A percentile compares a stretch with the other conserved stretches of the same genome.
phyloP scores from a whole-genome alignment of 1,140 invertebrate species.

The Patella vulgata region DNA sequence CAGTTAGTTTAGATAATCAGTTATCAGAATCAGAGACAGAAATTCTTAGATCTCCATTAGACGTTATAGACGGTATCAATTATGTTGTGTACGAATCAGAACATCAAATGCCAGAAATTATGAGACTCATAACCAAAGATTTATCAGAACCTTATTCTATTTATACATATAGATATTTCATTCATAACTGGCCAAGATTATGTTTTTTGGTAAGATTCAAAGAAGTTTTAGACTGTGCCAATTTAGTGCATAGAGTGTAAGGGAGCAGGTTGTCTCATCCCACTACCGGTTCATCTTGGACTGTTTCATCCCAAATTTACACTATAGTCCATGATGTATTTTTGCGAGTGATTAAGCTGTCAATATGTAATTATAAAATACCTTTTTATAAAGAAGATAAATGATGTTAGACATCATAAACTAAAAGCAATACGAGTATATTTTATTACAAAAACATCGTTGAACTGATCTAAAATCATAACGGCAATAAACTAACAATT shows the following conservation, averaged over 20 bases:
- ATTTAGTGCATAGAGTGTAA: not conserved
- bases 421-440: too few relatives aligned
- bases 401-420: too few relatives aligned
- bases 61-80: slow-evolving; percentile 41
- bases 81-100: slow-evolving; percentile 84
- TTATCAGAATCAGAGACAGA: slow-evolving; percentile 21
- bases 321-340: not conserved
- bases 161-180: slow-evolving; percentile 99
- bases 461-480: too few relatives aligned
- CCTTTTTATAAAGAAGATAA: too few relatives aligned
- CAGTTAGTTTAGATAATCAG: slow-evolving; percentile 10
- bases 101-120: slow-evolving; percentile 94
- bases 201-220: slow-evolving; percentile 87
- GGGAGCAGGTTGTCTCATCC: too few relatives aligned
- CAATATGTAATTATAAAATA: too few relatives aligned
- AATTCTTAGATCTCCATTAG: slow-evolving; percentile 10
- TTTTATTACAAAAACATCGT: too few relatives aligned
- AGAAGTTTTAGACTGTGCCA: not conserved
- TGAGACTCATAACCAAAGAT: slow-evolving; percentile 98
- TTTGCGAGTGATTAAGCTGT: too few relatives aligned
- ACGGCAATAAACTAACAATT: too few relatives aligned
- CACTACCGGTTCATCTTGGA: too few relatives aligned
- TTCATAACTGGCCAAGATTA: slow-evolving; percentile 99
- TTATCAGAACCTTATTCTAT: slow-evolving; percentile 99
- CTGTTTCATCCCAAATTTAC: too few relatives aligned